Conservation (phyloP, 2,888 invertebrate species). For the Habroteleia sp. region DNA sequence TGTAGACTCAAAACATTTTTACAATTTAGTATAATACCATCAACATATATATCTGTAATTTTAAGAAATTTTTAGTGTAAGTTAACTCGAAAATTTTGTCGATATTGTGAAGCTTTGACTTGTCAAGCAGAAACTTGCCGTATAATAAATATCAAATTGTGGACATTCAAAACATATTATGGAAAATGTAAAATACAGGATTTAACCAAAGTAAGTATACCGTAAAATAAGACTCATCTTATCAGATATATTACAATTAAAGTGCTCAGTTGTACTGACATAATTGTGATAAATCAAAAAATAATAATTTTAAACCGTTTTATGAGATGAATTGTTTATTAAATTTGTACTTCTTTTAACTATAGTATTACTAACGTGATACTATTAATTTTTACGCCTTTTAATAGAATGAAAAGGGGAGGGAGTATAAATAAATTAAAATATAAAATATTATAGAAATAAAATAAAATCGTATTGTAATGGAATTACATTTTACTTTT, state of each 20-base stretch:
- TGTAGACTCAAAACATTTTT: constrained; percentile 34
- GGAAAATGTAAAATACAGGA: constrained; percentile 18
- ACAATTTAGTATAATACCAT: constrained; percentile 34
- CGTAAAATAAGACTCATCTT: too few species aligned
- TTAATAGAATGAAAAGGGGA: constrained; percentile 21
- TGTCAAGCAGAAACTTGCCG: constrained; percentile 25
- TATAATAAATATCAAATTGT: constrained; percentile 20
- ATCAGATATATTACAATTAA: constrained; percentile 28
- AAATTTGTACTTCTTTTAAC: too few species aligned
- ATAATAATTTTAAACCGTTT: too few species aligned
- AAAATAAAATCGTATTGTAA: too few species aligned
- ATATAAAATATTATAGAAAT: too few species aligned
- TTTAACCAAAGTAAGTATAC: constrained; percentile 13
- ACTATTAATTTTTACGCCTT: constrained; percentile 33
- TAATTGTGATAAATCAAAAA: constrained; percentile 33
- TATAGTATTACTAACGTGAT: too few species aligned
- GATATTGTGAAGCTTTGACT: constrained; percentile 15
- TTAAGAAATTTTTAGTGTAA: constrained; percentile 18
- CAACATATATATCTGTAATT: constrained; percentile 33
- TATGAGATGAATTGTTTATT: too few species aligned
- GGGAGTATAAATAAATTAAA: too few species aligned
- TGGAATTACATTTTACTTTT: too few species aligned
- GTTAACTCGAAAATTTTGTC: constrained; percentile 7
- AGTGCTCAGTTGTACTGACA: constrained; percentile 36
- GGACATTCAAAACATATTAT: constrained; percentile 20